A percentile compares a stretch with the other conserved stretches of the same genome.
Conservation (phyloP, 2,888 invertebrate species). For the Ellobium chinense region DNA sequence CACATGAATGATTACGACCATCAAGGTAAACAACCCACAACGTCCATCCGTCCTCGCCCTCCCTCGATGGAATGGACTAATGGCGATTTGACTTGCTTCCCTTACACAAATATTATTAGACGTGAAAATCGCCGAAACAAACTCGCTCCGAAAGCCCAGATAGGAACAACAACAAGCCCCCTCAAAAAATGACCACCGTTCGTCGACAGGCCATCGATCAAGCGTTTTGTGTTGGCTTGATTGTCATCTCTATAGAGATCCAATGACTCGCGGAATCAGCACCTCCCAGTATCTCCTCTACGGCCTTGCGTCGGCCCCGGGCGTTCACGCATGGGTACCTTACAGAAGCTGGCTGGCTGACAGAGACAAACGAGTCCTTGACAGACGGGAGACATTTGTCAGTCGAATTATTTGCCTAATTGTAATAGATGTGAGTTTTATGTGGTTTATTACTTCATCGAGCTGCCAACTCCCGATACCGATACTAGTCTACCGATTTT, state of each 20-base stretch:
- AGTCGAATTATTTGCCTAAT: conserved; percentile 20
- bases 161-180: neutral
- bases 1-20: too few species aligned
- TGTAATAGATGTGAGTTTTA: conserved; percentile 30
- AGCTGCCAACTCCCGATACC: neutral
- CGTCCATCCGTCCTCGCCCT: too few species aligned
- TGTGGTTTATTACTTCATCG: conserved; percentile 12
- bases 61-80: too few species aligned
- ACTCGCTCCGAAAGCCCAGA: too few species aligned
- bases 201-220: conserved; percentile 24
- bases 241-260: conserved; percentile 11
- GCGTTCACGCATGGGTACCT: neutral
- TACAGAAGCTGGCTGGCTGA: neutral
- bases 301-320: neutral
- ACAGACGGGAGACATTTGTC: conserved; percentile 5
- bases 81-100: conserved; percentile 12
- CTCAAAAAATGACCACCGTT: conserved; percentile 26
- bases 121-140: conserved; percentile 7
- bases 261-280: neutral
- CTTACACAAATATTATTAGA: conserved; percentile 16
- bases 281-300: conserved; percentile 9
- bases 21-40: too few species aligned
- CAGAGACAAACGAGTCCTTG: conserved; percentile 10
- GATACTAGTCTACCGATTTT: neutral
- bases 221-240: neutral